These are phyloP conservation scores for Bombylius discolor DNA, from an alignment of 2,888 invertebrate species.

Conservation along the genomic window DNA sequence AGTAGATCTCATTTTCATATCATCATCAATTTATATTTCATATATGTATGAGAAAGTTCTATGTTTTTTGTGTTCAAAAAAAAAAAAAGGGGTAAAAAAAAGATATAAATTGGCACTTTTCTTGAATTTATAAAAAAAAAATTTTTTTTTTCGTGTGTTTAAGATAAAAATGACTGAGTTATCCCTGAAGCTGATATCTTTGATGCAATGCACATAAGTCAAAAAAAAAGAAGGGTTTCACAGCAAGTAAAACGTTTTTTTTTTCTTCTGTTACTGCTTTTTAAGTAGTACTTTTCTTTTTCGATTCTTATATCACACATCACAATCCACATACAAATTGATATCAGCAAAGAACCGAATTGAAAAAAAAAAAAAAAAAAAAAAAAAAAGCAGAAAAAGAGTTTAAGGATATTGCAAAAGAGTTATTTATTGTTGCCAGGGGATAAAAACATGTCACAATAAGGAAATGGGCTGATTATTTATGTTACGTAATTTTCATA, in stretches of 20 bases:
- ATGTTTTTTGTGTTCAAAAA: background rate
- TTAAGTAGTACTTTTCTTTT: too few relatives aligned
- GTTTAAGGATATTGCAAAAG: background rate
- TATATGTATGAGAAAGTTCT: background rate
- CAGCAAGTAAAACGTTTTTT: too few relatives aligned
- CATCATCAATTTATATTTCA: too few relatives aligned
- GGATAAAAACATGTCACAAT: conserved; percentile 19
- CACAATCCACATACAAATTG: conserved; percentile 13
- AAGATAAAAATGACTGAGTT: background rate
- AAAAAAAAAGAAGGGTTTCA: too few relatives aligned
- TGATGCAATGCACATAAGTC: too few relatives aligned
- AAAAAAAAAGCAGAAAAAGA: too few relatives aligned
- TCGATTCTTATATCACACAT: background rate
- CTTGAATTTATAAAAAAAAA: conserved; percentile 14
- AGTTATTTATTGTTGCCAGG: conserved; percentile 21
- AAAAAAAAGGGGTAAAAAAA: conserved; percentile 2
- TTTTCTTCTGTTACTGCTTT: too few relatives aligned
- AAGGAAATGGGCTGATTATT: conserved; percentile 19
- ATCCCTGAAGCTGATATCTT: background rate
- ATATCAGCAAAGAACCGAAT: conserved; percentile 12
- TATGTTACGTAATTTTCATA: conserved; percentile 21
- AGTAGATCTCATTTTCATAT: too few relatives aligned
- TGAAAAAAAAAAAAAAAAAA: too few relatives aligned
- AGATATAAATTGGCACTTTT: conserved; percentile 6
- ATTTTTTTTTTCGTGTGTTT: background rate